Conservation (phyloP, 2,888 invertebrate genomes). For the Macrophya annulata region DNA sequence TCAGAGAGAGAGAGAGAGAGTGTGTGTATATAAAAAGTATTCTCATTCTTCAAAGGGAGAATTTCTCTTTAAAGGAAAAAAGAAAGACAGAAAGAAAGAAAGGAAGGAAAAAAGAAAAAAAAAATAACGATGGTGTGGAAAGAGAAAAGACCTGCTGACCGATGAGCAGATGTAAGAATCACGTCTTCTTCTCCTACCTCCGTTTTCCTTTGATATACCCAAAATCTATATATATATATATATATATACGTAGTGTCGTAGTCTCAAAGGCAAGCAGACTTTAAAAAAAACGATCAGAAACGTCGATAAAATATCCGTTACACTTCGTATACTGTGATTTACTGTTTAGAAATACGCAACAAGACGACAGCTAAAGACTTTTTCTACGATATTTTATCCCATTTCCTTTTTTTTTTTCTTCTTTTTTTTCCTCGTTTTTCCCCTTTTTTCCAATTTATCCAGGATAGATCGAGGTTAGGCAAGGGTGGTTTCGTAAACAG, state of each 20-base stretch:
- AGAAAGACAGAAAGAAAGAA: not conserved
- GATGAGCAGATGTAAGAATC: not conserved
- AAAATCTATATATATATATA: not conserved
- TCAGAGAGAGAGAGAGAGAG: too few relatives aligned
- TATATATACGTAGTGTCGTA: too few relatives aligned
- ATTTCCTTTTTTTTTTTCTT: not conserved
- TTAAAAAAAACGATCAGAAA: not conserved
- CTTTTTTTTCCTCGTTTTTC: not conserved
- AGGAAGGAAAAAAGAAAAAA: not conserved
- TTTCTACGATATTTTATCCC: not conserved
- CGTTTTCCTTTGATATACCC: not conserved
- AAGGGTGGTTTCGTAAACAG: not conserved
- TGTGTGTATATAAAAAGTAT: not conserved
- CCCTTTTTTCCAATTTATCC: not conserved
- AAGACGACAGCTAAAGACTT: not conserved
- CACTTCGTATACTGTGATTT: conserved; percentile 8
- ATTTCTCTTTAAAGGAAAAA: not conserved
- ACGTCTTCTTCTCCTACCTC: not conserved
- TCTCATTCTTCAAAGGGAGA: not conserved
- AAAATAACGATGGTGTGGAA: not conserved
- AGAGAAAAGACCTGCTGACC: not conserved
- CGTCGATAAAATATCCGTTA: not conserved
- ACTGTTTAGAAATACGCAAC: not conserved
- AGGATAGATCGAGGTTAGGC: not conserved
- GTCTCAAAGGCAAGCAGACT: not conserved